Base-by-base conservation (phyloP, 2,888 invertebrate species). In the Gonocerus acuteangulatus region DNA sequence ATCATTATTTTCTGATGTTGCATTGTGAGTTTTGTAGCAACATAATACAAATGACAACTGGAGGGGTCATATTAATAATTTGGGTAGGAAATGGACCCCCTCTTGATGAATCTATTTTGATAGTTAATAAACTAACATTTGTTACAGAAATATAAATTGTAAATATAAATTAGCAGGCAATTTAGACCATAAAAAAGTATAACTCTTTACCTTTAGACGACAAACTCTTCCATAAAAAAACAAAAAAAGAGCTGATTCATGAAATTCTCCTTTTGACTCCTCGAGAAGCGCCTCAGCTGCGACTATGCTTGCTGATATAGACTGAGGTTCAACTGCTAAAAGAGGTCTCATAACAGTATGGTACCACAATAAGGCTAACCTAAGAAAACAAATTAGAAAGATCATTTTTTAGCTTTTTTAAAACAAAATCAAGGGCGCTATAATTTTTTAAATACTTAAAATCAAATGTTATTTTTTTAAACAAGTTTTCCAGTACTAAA, bases 261-360 rank as follows among this genome's bases (percentile, higher is more conserved):
- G 75, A 70, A 81, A 85, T 66, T 81, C 77, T 60, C 73, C 67
- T 70, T 78, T 71, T 32, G 77, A 76, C 73, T 83, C 79, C 59
- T 76, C 70, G 64, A 82, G 75, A 23, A 83, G 72, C 61, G 75
- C 71, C 63, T 75, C 74, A 0, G 82, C 80, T 2, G 76, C 77
- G 45, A 76, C 74, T 1, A 81, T 79, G 7, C 83, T 83, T 16
- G 81, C 80, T 68, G 76, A 75, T 2, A 81, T 77, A 68, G 82
- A 80, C 22, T 75, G 76, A 2, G 82, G 83, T 70, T 85, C 83
- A 11, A 83, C 74, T 1, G 81, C 81, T 71, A 83, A 84, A 70
- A 84, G 82, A 36, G 85, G 85, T 59, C 82, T 75, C 2, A 84
- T 80, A 42, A 84, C 82, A 15, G 84, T 84, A 69, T 84, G 83